Percentiles rank a stretch among this genome's conserved stretches.
Conservation (phyloP, 2,888 invertebrate genomes). For the Opisthograptis luteolata region DNA sequence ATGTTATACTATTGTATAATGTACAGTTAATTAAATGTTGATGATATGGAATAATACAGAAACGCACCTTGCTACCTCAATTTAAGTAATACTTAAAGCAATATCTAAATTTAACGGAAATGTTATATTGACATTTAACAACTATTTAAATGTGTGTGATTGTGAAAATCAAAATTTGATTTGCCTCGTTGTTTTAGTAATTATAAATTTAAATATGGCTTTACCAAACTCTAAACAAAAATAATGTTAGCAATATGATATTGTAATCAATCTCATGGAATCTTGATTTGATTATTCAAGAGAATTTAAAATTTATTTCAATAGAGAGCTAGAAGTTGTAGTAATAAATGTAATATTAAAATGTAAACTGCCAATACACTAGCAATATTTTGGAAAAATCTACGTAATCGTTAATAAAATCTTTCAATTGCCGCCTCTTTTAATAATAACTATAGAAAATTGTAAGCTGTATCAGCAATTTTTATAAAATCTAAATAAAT, state of each 20-base stretch:
- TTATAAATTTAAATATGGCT: background rate
- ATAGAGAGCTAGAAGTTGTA: background rate
- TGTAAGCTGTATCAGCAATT: no score
- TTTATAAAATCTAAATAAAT: no score
- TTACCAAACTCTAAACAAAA: background rate
- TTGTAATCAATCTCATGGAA: background rate
- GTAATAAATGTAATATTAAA: background rate
- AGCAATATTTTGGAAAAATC: background rate
- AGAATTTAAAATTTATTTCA: background rate
- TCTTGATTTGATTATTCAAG: no score
- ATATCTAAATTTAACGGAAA: conserved; percentile 5
- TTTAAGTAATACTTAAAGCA: conserved; percentile 2
- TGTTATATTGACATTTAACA: background rate
- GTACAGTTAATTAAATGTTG: background rate
- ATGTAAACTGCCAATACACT: background rate
- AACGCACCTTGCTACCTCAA: conserved; percentile 2
- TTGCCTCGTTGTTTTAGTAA: background rate
- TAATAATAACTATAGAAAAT: no score
- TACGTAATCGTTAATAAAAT: background rate
- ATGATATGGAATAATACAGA: background rate
- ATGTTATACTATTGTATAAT: background rate
- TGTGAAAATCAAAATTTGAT: background rate
- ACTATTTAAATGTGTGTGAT: background rate
- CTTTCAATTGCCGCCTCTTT: background rate
- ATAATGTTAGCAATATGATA: background rate